phyloP scores from a whole-genome alignment of 1,140 invertebrate genomes.

The Drosophila persimilis region DNA sequence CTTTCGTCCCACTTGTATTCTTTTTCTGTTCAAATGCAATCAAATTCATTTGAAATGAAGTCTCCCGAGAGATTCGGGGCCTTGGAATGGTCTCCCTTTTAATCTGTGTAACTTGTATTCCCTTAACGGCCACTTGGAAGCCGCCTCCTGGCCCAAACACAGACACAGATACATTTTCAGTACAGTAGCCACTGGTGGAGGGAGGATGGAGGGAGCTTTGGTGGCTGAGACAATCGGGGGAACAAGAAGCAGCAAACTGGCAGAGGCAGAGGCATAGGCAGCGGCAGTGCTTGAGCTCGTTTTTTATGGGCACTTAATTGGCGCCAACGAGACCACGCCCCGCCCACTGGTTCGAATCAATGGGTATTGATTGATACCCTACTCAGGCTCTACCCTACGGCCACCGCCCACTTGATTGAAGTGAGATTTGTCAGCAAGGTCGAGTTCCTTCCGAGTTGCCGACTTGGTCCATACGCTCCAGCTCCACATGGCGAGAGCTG shows the following conservation, averaged over 20 bases:
- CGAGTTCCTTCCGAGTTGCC: slow-evolving; percentile 18
- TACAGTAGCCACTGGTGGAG: background rate
- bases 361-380: slow-evolving; percentile 67
- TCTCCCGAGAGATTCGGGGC: background rate
- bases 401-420: slow-evolving; percentile 55
- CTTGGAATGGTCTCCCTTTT: background rate
- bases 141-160: slow-evolving; percentile 9
- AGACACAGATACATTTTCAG: background rate
- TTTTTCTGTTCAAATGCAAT: no score
- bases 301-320: slow-evolving; percentile 75
- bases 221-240: slow-evolving; percentile 57
- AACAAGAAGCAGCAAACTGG: slow-evolving; percentile 5
- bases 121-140: slow-evolving; percentile 55
- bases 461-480: background rate
- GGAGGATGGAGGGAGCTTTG: background rate
- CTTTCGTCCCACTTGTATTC: no score
- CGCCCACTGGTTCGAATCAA: slow-evolving; percentile 46
- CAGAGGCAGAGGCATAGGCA: slow-evolving; percentile 22
- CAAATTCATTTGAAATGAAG: no score
- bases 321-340: slow-evolving; percentile 60
- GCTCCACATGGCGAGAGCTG: slow-evolving; percentile 1
- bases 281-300: slow-evolving; percentile 29
- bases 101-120: slow-evolving; percentile 29
- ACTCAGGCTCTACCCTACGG: slow-evolving; percentile 18
- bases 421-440: slow-evolving; percentile 64